Base-by-base conservation (phyloP, 2,888 invertebrate genomes). In the Leucoptera coffeella region DNA sequence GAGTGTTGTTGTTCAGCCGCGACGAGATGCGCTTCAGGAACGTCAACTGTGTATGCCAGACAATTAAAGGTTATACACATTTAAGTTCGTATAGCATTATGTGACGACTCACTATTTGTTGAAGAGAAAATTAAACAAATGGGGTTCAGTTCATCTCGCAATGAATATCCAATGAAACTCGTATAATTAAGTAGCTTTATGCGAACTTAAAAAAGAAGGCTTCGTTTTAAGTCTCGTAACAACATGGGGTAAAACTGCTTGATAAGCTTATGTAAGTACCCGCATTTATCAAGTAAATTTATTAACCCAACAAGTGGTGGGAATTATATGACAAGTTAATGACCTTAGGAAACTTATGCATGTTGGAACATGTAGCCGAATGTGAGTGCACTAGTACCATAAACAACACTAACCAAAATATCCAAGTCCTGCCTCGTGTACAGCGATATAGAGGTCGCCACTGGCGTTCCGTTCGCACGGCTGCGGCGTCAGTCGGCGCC, bases 1-100 rank as follows among this genome's bases (percentile, higher is more conserved):
- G 54, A 1, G 57, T 59, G 30, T 69, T 69, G 38, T 69, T 69
- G 40, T 69, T 69, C 23, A 69, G 34, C 30, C 62, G 65, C 0
- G 65, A 64, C 4, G 69, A 67, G 34, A 64, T 62, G 12, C 50
- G 49, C 33, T 51, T 47, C 24, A 67, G 42, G 41, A 58, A 65
- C 33, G 45, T 53, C 41, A 67, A 60, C 69, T 67, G 40, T 2
- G 30, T n/a, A n/a, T n/a, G n/a, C n/a, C n/a, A n/a, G n/a, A n/a
- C 11, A 35, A 12, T 12, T 29, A 3, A 29, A 24, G 11, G 11
- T 12, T 15, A 19, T 15, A 7, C 5, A 17, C n/a, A n/a, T n/a
- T n/a, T n/a, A n/a, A n/a, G n/a, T n/a, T n/a, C n/a, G n/a, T n/a
- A n/a, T n/a, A n/a, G n/a, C n/a, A n/a, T n/a, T n/a, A n/a, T n/a